phyloP scores from a whole-genome alignment of 1,140 invertebrate species.

The Cydia splendana region DNA sequence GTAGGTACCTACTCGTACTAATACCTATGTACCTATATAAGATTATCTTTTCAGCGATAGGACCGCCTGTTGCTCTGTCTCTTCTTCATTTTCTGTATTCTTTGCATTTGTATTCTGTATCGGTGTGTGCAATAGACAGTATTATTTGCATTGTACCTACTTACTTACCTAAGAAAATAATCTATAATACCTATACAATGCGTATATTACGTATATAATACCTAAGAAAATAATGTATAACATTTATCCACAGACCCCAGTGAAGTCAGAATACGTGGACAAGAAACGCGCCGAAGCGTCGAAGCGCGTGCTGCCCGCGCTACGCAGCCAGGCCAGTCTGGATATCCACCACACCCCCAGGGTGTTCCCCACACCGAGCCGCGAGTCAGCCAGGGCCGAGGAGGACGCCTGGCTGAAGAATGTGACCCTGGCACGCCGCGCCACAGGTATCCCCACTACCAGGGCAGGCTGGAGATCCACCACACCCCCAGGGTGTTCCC shows the following conservation, averaged over 20 bases:
- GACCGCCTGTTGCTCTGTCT: too few species aligned
- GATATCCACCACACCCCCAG: conserved; percentile 87
- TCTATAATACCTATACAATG: too few species aligned
- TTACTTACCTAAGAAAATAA: too few species aligned
- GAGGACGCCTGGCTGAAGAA: conserved; percentile 92
- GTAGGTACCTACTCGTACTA: too few species aligned
- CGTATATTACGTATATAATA: too few species aligned
- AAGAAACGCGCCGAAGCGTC: conserved; percentile 66
- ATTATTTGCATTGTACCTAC: too few species aligned
- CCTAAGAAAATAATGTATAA: too few species aligned
- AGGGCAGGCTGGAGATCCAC: conserved; percentile 82
- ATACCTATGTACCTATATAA: too few species aligned
- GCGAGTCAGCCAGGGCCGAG: conserved; percentile 87
- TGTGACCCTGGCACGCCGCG: conserved; percentile 86
- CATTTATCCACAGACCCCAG: conserved; percentile 34
- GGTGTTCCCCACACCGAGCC: conserved; percentile 89
- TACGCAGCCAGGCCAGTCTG: conserved; percentile 82
- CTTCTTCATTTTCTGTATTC: too few species aligned
- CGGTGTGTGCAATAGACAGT: too few species aligned
- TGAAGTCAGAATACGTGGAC: conserved; percentile 66
- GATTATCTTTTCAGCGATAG: too few species aligned
- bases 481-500: conserved; percentile 90
- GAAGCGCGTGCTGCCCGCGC: conserved; percentile 77
- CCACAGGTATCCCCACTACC: conserved; percentile 76
- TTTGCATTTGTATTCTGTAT: too few species aligned